Evolutionary conservation across 2,113 vertebrate species (phyloP), one percentile per base, ranked within the genome.

Genomic region (Alaudala cheleensis): DNA sequence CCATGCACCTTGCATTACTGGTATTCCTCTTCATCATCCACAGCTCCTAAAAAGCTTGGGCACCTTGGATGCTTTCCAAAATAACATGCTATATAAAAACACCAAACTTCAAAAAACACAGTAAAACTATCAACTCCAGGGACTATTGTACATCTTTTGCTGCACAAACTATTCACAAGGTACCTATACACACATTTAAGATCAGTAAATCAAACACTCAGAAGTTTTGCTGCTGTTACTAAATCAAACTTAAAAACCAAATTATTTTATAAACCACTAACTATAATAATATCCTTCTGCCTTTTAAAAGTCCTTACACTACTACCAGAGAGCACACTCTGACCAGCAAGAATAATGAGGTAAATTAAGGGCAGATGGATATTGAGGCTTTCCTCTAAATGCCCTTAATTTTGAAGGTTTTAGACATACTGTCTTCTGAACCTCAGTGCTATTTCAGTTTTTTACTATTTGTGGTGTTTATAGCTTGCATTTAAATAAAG

Each of bases 401-500:
- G 49, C 18, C 73, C 61, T 58, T 86, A 90, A 60, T 90, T 94
- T 94, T 88, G 62, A 69, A 96, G 69, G 92, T 96, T 95, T 91
- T 95, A 96, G 82, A 94, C 57, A 95, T 72, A 81, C 73, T 42
- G 60, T 92, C 77, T 93, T 81, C 62, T 54, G 74, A 93, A 31
- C 29, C 88, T 90, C 11, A 9, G 74, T 34, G 56, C 33, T 89
- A 79, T 88, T 92, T 79, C 22, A 91, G 71, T 93, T 95, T 93
- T 95, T 93, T 93, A 97, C 80, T 90, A 71, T 93, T 96, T 96
- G 92, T 57, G 92, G 88, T 97, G 97, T 96, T 97, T 97, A 96
- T 92, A 93, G 57, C 85, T 96, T 72, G 85, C 82, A 95, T 95
- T 95, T 92, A 92, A 85, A 54, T 45, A 97, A 97, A 88, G 74